Base-by-base conservation (phyloP, 2,888 invertebrate species). In the Tuta absoluta region DNA sequence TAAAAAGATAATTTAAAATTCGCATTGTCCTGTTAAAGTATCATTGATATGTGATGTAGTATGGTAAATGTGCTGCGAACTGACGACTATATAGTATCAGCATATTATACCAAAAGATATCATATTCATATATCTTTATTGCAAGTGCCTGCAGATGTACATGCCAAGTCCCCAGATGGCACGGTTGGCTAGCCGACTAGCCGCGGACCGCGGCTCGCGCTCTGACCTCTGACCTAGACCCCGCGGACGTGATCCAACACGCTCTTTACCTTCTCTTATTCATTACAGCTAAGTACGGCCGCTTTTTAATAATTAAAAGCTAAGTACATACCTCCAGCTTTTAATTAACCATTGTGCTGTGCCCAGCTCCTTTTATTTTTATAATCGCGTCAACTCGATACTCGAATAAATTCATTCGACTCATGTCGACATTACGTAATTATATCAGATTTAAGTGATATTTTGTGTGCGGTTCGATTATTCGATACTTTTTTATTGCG, bases 301-400 rank as follows among this genome's bases (percentile, higher is more conserved):
- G 38, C 21, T 49, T 70, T 75, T 80, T 76, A 77, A 82, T 83
- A 74, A 81, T 81, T 80, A 82, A 81, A 77, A 65, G 64, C 71
- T 74, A 77, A 76, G 68, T 70, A 66, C 68, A 67, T 70, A 66
- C 68, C 63, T 60, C 59, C 67, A 67, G 63, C 62, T 79, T 84
- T 85, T 85, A 84, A 85, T 85, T 84, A 85, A 83, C 80, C 82
- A 85, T 85, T 85, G 85, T 85, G 79, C 77, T 68, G 71, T 71
- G 73, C 67, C 71, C 72, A 33, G 33, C 10, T 72, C 71, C 72
- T 73, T 67, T 71, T 68, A 67, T 69, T 70, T 73, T 69, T 68
- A 69, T 70, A 70, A 71, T 69, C 70, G 67, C 68, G 64, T 66
- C 63, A 61, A 66, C 66, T 63, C 66, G 71, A 70, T 70, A 70